Percentiles rank a stretch among this genome's conserved stretches.
Evolutionary conservation across 2,113 vertebrate species (phyloP).

Genomic region (Tupaia tana): DNA sequence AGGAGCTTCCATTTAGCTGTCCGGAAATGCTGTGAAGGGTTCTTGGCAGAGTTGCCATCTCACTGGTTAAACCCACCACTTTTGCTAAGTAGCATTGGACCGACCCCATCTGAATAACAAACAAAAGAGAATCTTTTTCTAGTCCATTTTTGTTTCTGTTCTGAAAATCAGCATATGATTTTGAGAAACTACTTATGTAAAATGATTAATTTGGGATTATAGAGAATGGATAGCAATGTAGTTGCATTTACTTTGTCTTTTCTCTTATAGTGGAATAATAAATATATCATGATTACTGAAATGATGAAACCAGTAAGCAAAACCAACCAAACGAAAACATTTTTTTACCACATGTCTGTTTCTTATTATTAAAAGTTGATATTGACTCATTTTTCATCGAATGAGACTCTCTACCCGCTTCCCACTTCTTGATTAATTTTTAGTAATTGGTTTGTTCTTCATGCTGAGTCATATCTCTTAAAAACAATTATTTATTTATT

Average conservation of each 20-base stretch:
- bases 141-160: slow-evolving; percentile 28
- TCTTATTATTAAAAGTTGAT: background rate
- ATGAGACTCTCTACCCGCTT: background rate
- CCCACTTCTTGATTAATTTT: background rate
- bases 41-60: background rate
- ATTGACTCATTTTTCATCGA: slow-evolving; percentile 25
- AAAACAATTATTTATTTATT: too few species aligned
- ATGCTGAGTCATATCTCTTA: background rate
- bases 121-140: background rate
- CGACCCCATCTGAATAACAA: background rate
- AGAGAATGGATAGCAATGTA: background rate
- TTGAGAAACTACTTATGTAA: background rate
- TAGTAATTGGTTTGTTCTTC: background rate
- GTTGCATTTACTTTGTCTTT: background rate
- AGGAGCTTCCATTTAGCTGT: background rate
- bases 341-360: background rate
- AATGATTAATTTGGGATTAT: background rate
- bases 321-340: too few species aligned
- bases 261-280: background rate
- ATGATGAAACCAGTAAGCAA: background rate
- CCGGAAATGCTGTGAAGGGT: background rate
- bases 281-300: background rate
- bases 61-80: background rate
- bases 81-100: background rate
- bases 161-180: slow-evolving; percentile 6